Conservation (phyloP, 1,140 invertebrate genomes). For the Glossosoma conforme region DNA sequence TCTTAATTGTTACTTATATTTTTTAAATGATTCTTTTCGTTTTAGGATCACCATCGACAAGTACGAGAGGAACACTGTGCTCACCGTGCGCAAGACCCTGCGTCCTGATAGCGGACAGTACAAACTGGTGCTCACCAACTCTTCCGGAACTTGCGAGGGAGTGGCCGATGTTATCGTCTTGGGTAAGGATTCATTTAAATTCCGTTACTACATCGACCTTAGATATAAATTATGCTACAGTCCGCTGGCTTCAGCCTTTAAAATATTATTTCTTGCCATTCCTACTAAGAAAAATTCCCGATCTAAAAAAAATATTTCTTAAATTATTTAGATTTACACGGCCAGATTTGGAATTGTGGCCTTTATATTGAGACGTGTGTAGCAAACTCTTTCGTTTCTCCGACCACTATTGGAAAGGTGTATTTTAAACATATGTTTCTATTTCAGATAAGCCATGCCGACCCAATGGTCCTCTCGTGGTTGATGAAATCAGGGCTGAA, state of each 20-base stretch:
- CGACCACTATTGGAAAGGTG: too few species aligned
- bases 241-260: too few species aligned
- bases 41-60: conserved; percentile 76
- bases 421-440: too few species aligned
- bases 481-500: conserved; percentile 82
- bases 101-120: conserved; percentile 89
- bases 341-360: too few species aligned
- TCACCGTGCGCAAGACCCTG: conserved; percentile 82
- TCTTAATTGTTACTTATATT: too few species aligned
- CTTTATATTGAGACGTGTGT: too few species aligned
- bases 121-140: conserved; percentile 76
- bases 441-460: conserved; percentile 74
- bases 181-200: conserved; percentile 44
- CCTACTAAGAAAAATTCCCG: too few species aligned
- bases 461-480: conserved; percentile 80
- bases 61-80: conserved; percentile 84
- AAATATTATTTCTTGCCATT: neutral
- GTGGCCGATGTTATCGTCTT: conserved; percentile 83
- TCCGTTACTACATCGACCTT: neutral
- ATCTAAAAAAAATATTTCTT: too few species aligned
- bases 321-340: too few species aligned
- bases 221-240: too few species aligned
- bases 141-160: conserved; percentile 78
- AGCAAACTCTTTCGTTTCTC: too few species aligned
- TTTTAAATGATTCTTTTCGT: too few species aligned